phyloP scores from a whole-genome alignment of 2,797 vertebrate genomes.

The Zalophus californianus region DNA sequence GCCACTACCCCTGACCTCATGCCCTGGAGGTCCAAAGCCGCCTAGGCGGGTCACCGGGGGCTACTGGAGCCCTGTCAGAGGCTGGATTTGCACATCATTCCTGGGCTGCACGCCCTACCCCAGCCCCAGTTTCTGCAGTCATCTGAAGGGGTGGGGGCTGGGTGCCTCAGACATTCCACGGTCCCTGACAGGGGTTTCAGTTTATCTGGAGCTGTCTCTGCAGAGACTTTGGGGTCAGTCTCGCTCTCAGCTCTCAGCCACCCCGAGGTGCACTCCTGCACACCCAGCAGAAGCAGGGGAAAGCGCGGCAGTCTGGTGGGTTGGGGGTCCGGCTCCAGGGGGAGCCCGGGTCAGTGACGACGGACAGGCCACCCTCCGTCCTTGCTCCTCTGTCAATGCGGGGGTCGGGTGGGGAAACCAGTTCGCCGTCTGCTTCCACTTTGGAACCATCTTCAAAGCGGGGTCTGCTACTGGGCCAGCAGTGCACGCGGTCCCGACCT shows the following conservation, averaged over 20 bases:
- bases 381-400: not conserved
- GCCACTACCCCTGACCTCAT: not conserved
- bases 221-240: not conserved
- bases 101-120: not conserved
- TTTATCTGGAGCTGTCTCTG: not conserved
- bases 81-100: not conserved
- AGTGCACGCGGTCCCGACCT: not conserved
- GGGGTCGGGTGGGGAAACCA: not conserved
- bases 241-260: not conserved
- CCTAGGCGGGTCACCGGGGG: not conserved
- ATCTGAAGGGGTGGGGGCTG: not conserved
- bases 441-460: not conserved
- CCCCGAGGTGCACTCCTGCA: accelerated
- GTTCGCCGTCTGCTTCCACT: not conserved
- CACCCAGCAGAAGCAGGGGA: not conserved
- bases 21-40: not conserved
- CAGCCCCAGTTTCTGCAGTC: not conserved
- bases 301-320: not conserved
- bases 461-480: not conserved
- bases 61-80: not conserved
- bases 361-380: no score
- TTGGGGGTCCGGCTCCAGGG: not conserved
- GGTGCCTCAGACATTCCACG: not conserved
- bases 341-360: not conserved
- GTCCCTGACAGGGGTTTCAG: not conserved